Conservation (phyloP, 1,140 invertebrate species). For the Drosophila azteca region DNA sequence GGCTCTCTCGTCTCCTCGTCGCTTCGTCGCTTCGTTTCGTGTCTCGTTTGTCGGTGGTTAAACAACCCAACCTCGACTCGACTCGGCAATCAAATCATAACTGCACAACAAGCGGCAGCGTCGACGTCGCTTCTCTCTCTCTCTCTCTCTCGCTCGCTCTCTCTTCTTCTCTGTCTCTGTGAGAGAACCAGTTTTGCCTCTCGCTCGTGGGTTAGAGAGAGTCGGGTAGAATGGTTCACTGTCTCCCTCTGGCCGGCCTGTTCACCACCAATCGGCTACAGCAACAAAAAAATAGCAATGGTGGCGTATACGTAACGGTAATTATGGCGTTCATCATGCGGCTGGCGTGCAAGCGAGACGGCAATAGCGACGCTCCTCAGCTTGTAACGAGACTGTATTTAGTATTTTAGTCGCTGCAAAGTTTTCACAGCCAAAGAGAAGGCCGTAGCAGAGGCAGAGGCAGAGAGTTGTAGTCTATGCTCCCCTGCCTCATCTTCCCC, state of each 20-base stretch:
- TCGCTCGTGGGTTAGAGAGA: slow-evolving; percentile 11
- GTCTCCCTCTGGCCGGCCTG: slow-evolving; percentile 41
- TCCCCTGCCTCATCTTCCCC: background rate
- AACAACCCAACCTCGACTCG: slow-evolving; percentile 26
- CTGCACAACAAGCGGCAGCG: slow-evolving; percentile 60
- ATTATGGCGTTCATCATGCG: slow-evolving; percentile 83
- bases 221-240: slow-evolving; percentile 3
- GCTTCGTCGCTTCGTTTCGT: slow-evolving; percentile 49
- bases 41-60: slow-evolving; percentile 81
- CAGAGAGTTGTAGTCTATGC: slow-evolving; percentile 5
- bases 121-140: slow-evolving; percentile 9
- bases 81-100: slow-evolving; percentile 81
- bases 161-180: slow-evolving; percentile 22
- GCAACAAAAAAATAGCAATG: slow-evolving; percentile 79
- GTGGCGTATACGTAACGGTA: slow-evolving; percentile 83
- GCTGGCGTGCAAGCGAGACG: slow-evolving; percentile 38
- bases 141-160: background rate
- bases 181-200: slow-evolving; percentile 57
- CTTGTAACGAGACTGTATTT: slow-evolving; percentile 83
- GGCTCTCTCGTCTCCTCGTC: slow-evolving; percentile 34
- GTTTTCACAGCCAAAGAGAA: slow-evolving; percentile 76
- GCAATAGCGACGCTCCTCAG: slow-evolving; percentile 66
- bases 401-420: slow-evolving; percentile 78
- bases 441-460: slow-evolving; percentile 22
- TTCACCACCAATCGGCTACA: slow-evolving; percentile 67